Conservation (phyloP, 2,888 invertebrate species). For the Amphipyra tragopoginis region DNA sequence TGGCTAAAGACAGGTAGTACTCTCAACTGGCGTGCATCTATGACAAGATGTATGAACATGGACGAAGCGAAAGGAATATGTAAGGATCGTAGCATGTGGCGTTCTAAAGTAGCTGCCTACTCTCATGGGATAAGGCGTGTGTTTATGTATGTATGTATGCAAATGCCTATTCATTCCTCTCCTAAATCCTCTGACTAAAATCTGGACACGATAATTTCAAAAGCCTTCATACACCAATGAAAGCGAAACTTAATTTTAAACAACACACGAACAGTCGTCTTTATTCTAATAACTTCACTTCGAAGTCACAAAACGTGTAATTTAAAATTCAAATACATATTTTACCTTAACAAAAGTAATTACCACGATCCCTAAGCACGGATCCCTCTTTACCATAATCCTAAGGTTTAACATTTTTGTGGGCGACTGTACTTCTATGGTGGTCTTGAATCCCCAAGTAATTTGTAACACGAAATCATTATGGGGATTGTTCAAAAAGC, state of each 20-base stretch:
- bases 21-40: no score
- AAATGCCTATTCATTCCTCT: no score
- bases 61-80: no score
- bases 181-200: no score
- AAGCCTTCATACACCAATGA: neutral
- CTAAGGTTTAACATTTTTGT: slow-evolving; percentile 43
- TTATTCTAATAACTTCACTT: slow-evolving; percentile 10
- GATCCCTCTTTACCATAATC: slow-evolving; percentile 47
- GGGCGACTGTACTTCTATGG: slow-evolving; percentile 57
- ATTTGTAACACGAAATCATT: slow-evolving; percentile 67
- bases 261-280: neutral
- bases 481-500: slow-evolving; percentile 31
- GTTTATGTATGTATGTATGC: no score
- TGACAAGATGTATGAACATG: no score
- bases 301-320: slow-evolving; percentile 11
- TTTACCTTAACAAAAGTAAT: slow-evolving; percentile 37
- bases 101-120: no score
- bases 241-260: neutral
- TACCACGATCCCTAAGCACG: slow-evolving; percentile 9
- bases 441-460: slow-evolving; percentile 67
- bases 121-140: no score
- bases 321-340: slow-evolving; percentile 53
- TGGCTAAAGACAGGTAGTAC: no score
- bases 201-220: neutral
- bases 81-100: no score